phyloP scores from a whole-genome alignment of 2,888 invertebrate genomes.

The Limnephilus marmoratus region DNA sequence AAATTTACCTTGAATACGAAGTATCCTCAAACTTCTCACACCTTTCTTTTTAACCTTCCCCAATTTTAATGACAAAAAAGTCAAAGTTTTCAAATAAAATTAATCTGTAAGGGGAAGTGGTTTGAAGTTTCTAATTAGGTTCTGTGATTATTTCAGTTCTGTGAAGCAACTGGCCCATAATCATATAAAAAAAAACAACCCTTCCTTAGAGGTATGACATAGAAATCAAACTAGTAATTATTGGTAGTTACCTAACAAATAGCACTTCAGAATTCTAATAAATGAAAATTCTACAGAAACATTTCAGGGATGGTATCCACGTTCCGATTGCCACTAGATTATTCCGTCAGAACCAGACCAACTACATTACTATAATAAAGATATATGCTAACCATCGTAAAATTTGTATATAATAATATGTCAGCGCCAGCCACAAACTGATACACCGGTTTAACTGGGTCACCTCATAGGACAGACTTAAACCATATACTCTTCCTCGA shows the following conservation, averaged over 20 bases:
- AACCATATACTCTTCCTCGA: neutral
- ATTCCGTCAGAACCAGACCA: neutral
- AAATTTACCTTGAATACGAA: too few relatives aligned
- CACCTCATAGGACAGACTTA: neutral
- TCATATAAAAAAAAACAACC: too few relatives aligned
- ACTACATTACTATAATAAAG: neutral
- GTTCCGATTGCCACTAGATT: neutral
- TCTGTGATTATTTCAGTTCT: too few relatives aligned
- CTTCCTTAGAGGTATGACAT: too few relatives aligned
- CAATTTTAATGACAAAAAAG: too few relatives aligned
- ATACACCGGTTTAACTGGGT: neutral
- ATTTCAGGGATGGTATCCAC: neutral
- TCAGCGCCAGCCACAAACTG: neutral
- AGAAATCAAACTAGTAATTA: too few relatives aligned
- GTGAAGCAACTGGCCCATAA: too few relatives aligned
- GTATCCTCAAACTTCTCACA: too few relatives aligned
- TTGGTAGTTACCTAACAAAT: neutral
- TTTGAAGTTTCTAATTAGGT: too few relatives aligned
- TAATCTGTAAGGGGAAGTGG: too few relatives aligned
- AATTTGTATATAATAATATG: neutral
- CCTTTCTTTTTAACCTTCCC: too few relatives aligned
- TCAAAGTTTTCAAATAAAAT: too few relatives aligned
- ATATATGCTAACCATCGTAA: neutral
- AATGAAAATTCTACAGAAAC: neutral
- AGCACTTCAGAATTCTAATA: neutral